These are phyloP conservation scores for Venusia cambrica DNA, from an alignment of 2,888 invertebrate species.

Conservation along the genomic window DNA sequence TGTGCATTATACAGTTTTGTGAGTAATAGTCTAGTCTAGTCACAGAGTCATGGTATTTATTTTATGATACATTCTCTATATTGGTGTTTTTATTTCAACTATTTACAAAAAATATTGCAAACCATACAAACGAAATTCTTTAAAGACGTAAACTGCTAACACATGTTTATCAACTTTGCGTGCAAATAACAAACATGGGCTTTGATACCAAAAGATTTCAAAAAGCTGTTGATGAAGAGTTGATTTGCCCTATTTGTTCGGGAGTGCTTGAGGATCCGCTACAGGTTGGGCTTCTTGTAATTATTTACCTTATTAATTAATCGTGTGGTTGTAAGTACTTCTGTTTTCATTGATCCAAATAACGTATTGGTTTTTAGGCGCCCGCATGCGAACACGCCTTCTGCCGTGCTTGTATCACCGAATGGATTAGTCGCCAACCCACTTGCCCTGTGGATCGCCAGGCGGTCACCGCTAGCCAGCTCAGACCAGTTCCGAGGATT, in stretches of 20 bases:
- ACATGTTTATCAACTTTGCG: slow-evolving; percentile 45
- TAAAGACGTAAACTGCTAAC: slow-evolving; percentile 29
- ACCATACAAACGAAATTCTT: slow-evolving; percentile 27
- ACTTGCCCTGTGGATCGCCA: slow-evolving; percentile 97
- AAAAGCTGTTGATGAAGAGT: slow-evolving; percentile 97
- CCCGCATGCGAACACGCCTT: slow-evolving; percentile 98
- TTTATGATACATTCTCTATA: too few species aligned
- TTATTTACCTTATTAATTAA: slow-evolving; percentile 1
- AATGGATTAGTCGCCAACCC: slow-evolving; percentile 96
- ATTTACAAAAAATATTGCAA: too few species aligned
- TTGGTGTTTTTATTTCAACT: too few species aligned
- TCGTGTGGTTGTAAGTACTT: too few species aligned
- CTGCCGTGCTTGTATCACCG: slow-evolving; percentile 95
- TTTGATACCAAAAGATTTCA: slow-evolving; percentile 96
- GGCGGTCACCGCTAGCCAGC: slow-evolving; percentile 92
- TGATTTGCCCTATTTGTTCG: slow-evolving; percentile 97
- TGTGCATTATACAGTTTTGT: too few species aligned
- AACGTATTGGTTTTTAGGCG: slow-evolving; percentile 81
- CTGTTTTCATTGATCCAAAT: slow-evolving; percentile 7
- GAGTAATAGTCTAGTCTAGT: too few species aligned
- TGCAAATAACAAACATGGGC: slow-evolving; percentile 85
- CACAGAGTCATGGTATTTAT: too few species aligned
- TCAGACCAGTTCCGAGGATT: slow-evolving; percentile 96
- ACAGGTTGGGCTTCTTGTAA: slow-evolving; percentile 83
- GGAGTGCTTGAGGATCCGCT: slow-evolving; percentile 97